phyloP scores from a whole-genome alignment of 2,113 vertebrate genomes.

The Petroica traversi region DNA sequence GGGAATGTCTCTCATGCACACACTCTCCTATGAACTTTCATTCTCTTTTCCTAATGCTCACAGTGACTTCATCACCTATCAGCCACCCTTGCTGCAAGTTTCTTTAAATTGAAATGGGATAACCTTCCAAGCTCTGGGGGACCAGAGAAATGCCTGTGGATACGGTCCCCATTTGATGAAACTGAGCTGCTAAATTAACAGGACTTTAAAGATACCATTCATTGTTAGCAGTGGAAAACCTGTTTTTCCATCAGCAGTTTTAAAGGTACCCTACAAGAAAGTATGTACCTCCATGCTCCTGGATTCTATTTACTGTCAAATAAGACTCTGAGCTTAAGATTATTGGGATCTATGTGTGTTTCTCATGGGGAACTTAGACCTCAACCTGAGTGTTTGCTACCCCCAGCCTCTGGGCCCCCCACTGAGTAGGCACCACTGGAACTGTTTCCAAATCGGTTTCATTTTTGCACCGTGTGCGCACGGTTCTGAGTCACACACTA shows the following conservation, averaged over 20 bases:
- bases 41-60: background rate
- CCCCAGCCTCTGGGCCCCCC: background rate
- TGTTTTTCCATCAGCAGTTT: background rate
- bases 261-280: background rate
- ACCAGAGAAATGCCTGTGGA: background rate
- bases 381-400: background rate
- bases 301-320: background rate
- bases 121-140: background rate
- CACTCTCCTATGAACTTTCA: fast-evolving
- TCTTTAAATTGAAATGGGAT: background rate
- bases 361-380: background rate
- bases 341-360: background rate
- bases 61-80: background rate
- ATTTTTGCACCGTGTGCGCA: background rate
- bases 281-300: background rate
- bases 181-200: background rate
- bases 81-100: background rate
- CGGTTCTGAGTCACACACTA: background rate
- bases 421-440: background rate
- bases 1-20: background rate
- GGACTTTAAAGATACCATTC: background rate
- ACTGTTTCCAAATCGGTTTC: background rate
- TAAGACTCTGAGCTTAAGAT: background rate
- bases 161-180: background rate
- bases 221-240: background rate